Base-by-base conservation (phyloP, 2,888 invertebrate species). In the Lepidonotus clava region DNA sequence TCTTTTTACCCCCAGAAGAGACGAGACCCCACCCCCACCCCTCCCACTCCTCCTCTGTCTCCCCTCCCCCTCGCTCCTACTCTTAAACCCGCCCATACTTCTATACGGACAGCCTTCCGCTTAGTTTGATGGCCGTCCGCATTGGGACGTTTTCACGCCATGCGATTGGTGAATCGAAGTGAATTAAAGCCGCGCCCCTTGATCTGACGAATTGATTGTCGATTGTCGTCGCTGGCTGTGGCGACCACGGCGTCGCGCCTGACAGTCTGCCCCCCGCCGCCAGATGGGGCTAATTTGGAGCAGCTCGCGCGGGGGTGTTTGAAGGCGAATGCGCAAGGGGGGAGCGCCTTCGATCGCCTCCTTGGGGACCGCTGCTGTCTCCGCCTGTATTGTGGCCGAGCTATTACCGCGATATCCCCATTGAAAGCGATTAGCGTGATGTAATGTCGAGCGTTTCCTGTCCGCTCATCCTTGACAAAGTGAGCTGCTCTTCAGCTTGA, bases 131-230 rank as follows among this genome's bases (percentile, higher is more conserved):
- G n/a, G 6, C 66, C 11, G 11, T n/a, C 24, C 66, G 66, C 24
- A 14, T 66, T 8, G 66, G 11, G 6, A 6, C 11, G 8, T 6
- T 21, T n/a, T 28, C 28, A 14, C 14, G 71, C 32, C 11, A 38
- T 14, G 71, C 6, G 66, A 66, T 66, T 14, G 36, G 66, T 4
- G 36, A 34, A 71, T 71, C 71, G 71, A 71, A 11, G 71, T n/a
- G 71, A 71, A 71, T 71, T 71, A 71, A 71, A 71, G 71, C 71
- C 6, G 71, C 6, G 28, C 71, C 71, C 32, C 71, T n/a, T 71
- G 71, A 71, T 71, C 71, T 71, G 71, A 32, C 8, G n/a, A 34
- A 71, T 71, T 71, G 71, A 71, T 71, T 71, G 28, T 28, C 28
- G 36, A 1, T 51, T 36, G n/a, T 53, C 28, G 11, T 67, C 18